Evolutionary conservation across 2,888 invertebrate genomes (phyloP).

Genomic region (Xestoiulus laeticollis): DNA sequence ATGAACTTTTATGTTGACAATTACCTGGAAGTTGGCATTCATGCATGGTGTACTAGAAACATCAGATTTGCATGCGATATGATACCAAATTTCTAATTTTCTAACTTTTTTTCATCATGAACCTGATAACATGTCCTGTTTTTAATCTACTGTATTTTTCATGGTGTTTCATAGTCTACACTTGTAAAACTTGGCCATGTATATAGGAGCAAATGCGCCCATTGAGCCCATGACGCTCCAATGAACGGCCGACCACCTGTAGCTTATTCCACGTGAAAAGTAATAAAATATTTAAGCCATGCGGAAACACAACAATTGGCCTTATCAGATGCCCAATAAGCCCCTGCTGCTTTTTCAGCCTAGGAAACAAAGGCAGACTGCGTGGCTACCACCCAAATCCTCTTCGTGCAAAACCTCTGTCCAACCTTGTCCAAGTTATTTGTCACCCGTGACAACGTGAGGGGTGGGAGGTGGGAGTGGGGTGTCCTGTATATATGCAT

Average conservation of each 20-base stretch:
- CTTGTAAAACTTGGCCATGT: not conserved
- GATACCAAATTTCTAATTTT: not conserved
- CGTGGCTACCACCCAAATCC: constrained; percentile 30
- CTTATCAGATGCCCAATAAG: constrained; percentile 34
- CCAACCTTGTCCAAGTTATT: constrained; percentile 20
- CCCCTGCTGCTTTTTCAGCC: constrained; percentile 22
- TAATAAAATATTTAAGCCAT: constrained; percentile 28
- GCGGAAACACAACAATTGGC: constrained; percentile 34
- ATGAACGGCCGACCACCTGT: not conserved
- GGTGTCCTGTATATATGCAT: not conserved
- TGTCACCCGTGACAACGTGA: constrained; percentile 29
- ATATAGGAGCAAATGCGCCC: not conserved
- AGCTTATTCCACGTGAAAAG: constrained; percentile 20
- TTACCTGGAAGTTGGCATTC: not conserved
- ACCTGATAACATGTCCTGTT: too few relatives aligned
- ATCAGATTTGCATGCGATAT: not conserved
- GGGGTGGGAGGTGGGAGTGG: not conserved
- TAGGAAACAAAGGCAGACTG: constrained; percentile 27
- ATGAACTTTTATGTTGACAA: not conserved
- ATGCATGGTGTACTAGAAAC: not conserved
- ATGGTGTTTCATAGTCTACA: too few relatives aligned
- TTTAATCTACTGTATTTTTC: too few relatives aligned
- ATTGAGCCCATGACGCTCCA: not conserved
- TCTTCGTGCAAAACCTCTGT: not conserved
- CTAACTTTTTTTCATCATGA: not conserved